A percentile compares a stretch with the other conserved stretches of the same genome.
phyloP scores from a whole-genome alignment of 2,113 vertebrate species.

The Platichthys stellatus region DNA sequence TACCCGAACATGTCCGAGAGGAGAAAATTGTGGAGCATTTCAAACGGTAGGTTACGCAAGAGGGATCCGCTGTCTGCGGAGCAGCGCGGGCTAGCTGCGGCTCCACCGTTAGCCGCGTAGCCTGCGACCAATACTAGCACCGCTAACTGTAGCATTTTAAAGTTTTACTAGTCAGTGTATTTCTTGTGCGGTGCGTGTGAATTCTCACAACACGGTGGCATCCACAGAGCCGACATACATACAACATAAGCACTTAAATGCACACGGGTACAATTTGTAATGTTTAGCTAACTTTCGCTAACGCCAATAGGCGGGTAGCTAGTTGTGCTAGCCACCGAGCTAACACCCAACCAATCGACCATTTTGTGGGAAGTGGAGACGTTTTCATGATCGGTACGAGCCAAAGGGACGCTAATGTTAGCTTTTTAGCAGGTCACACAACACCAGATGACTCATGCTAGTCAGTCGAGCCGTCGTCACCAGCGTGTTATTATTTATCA shows the following conservation, averaged over 20 bases:
- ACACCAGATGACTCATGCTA: background rate
- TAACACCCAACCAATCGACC: slow-evolving; percentile 70
- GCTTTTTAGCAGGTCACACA: background rate
- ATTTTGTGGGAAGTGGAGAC: slow-evolving; percentile 79
- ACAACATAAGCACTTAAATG: accelerated
- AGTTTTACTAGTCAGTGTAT: slow-evolving; percentile 10
- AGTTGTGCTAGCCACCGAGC: slow-evolving; percentile 61
- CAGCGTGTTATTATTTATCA: background rate
- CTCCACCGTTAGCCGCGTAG: slow-evolving; percentile 41
- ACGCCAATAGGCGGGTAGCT: slow-evolving; percentile 39
- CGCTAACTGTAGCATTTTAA: slow-evolving; percentile 60
- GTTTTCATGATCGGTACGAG: slow-evolving; percentile 65
- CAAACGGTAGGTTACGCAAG: slow-evolving; percentile 92
- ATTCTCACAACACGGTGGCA: accelerated
- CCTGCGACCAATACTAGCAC: slow-evolving; percentile 47
- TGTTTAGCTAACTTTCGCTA: slow-evolving; percentile 56
- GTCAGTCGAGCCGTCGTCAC: background rate
- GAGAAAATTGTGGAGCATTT: slow-evolving; percentile 99
- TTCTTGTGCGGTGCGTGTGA: background rate
- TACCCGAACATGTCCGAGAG: slow-evolving; percentile 98
- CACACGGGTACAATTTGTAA: background rate
- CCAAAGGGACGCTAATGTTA: slow-evolving; percentile 45
- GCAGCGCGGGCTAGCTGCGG: slow-evolving; percentile 68
- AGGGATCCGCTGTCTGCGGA: slow-evolving; percentile 42
- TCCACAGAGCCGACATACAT: background rate